Base-by-base conservation (phyloP, 92 coral and sea anemone species). In the Epizoanthus illoricatus region DNA sequence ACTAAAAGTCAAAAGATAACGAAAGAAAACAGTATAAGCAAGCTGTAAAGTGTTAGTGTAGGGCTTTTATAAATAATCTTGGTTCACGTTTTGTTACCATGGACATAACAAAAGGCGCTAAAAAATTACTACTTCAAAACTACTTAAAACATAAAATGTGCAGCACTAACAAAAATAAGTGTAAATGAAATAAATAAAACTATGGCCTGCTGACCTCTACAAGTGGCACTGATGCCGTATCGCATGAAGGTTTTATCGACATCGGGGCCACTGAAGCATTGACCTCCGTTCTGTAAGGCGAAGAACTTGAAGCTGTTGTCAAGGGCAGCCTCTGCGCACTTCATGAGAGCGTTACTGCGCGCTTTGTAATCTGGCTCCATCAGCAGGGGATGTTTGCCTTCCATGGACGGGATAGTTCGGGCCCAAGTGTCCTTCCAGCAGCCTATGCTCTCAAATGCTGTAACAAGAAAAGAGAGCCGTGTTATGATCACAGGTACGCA, bases 371-470 rank as follows among this genome's bases (percentile, higher is more conserved):
- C 96, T 59, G 94, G 90, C 71, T 97, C 99, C 84, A 83, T 83
- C 23, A 97, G 71, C 60, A 91, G 62, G 2, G 92, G 89, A 40
- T 90, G 91, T 84, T 94, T 97, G 84, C 92, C 91, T 83, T 97
- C 99, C 86, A 97, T 83, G 19, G 90, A 69, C 5, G 97, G 93
- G 49, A 97, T 84, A n/a, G 98, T 92, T 40, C 97, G 89, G 36
- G 87, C 92, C 92, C 97, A 89, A 10, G 92, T 88, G 74, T 97
- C 99, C 57, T 86, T 92, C 99, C 99, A 97, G 73, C 99, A 96
- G 33, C 99, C 99, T 39, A 88, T 80, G 81, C 99, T 96, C 60
- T 96, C 92, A 82, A 93, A 96, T 74, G 85, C 99, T 96, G 74
- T 4, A 73, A 73, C 52, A 75, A 43, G 21, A 74, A 23, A 41